Evolutionary conservation across 2,888 invertebrate species (phyloP), one percentile per base, ranked within the genome.

Genomic region (Drosophila cognata): DNA sequence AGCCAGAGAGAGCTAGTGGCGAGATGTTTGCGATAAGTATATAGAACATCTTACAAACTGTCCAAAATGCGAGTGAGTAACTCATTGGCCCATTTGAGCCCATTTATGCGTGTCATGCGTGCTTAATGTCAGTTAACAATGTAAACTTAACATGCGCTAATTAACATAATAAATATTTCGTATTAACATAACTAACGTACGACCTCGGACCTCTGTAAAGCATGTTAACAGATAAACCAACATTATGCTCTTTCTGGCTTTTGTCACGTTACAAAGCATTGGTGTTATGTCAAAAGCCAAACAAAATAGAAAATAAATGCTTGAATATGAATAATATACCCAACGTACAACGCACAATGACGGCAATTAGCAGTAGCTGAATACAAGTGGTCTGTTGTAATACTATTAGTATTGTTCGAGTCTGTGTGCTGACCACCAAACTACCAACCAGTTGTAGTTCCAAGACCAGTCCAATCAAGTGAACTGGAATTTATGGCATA

Each of bases 1-100:
- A 59, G 69, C 51, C 65, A 41, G 57, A 57, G 46, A 46, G 35
- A 57, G 50, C 16, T 11, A 38, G 31, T 16, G 18, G 10, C 64
- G 75, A 75, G 77, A 76, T 65, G 21, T 36, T 0, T 35, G 58
- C 41, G 10, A 35, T 10, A 62, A 28, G 21, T 66, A 43, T 59
- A 51, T 16, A 11, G 18, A 51, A n/a, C 18, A n/a, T 29, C 13
- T 29, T 11, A 18, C 28, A n/a, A 18, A 28, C 18, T 50, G 46
- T 18, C 25, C 50, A 50, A 28, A 18, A 28, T 50, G 10, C 28
- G 2, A 28, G 18, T 48, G 18, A 11, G 25, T 16, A 25, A 25
- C 16, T 28, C 10, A 18, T 28, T 28, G 18, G 18, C 25, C 25
- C 46, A 16, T 16, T 41, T 41, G 21, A 11, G 5, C 4, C 0